Percentiles rank a stretch among this genome's conserved stretches.
phyloP scores from a whole-genome alignment of 2,888 invertebrate genomes.

The Ectemnius cavifrons region DNA sequence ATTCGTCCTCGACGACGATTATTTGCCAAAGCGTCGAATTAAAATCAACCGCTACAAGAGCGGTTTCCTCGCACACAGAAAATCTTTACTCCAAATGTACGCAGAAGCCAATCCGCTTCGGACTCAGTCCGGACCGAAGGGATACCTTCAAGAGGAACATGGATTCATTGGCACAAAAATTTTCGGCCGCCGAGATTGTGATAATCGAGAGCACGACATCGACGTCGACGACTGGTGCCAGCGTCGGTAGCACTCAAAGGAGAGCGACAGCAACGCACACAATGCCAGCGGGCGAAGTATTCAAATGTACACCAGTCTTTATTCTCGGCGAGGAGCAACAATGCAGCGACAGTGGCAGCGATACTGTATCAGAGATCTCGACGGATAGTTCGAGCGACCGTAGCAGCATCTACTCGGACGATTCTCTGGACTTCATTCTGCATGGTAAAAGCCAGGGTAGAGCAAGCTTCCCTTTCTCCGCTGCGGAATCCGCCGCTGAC shows the following conservation, averaged over 20 bases:
- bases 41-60: constrained; percentile 43
- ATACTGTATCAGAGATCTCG: constrained; percentile 79
- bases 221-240: background rate
- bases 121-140: constrained; percentile 75
- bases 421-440: constrained; percentile 77
- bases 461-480: constrained; percentile 74
- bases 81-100: constrained; percentile 62
- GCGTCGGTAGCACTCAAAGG: constrained; percentile 53
- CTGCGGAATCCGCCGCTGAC: constrained; percentile 63
- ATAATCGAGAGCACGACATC: constrained; percentile 65
- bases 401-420: constrained; percentile 79
- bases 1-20: constrained; percentile 35
- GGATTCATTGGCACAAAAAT: constrained; percentile 76
- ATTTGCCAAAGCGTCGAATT: constrained; percentile 39
- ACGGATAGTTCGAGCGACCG: constrained; percentile 79
- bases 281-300: constrained; percentile 76
- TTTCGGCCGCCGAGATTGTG: constrained; percentile 74
- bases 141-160: constrained; percentile 77
- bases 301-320: constrained; percentile 77
- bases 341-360: constrained; percentile 78
- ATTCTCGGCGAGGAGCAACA: constrained; percentile 77
- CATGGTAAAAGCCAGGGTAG: constrained; percentile 74
- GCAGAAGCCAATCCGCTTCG: constrained; percentile 67
- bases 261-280: constrained; percentile 76
- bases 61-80: constrained; percentile 65